Evolutionary conservation across 2,797 vertebrate genomes (phyloP), one percentile per base, ranked within the genome.

Genomic region (Lateolabrax maculatus): DNA sequence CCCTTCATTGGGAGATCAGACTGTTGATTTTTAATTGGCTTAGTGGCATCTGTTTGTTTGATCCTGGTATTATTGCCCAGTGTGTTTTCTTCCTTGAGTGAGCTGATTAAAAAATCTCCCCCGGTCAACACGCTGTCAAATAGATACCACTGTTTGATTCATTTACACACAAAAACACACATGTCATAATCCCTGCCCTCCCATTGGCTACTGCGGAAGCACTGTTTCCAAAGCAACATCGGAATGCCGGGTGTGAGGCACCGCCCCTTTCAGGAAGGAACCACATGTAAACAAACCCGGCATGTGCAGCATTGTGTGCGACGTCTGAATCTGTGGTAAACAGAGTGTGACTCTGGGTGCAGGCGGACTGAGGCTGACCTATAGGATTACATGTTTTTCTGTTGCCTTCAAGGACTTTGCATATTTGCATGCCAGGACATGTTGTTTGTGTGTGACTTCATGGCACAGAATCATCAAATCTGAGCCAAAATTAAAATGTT

Each of bases 201-300:
- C 72, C 56, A 95, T 94, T 95, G 94, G 94, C 83, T 87, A 44
- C 66, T 16, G 58, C 27, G n/a, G 49, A 16, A 69, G 71, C 77
- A 27, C 86, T 94, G 94, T 95, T 89, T 94, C 95, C 94, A 94
- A 94, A 95, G 93, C 95, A 95, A 95, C 91, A 90, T 66, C 46
- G 85, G 82, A 89, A 94, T 91, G 91, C 90, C 31, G 49, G 77
- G 31, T 79, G 86, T 62, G 77, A 84, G 76, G 89, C 84, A 0
- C 90, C 85, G 58, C 94, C 93, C 77, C 88, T 88, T 90, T 87
- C 86, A 93, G 92, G 92, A 94, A 93, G 90, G 80, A 91, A 74
- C 58, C 0, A 29, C 87, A 80, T 93, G 93, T 94, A 92, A 95
- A 94, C 93, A 95, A 93, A 93, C 34, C 66, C 63, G 31, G 68